phyloP scores from a whole-genome alignment of 1,140 invertebrate genomes.

The Melitaea cinxia region DNA sequence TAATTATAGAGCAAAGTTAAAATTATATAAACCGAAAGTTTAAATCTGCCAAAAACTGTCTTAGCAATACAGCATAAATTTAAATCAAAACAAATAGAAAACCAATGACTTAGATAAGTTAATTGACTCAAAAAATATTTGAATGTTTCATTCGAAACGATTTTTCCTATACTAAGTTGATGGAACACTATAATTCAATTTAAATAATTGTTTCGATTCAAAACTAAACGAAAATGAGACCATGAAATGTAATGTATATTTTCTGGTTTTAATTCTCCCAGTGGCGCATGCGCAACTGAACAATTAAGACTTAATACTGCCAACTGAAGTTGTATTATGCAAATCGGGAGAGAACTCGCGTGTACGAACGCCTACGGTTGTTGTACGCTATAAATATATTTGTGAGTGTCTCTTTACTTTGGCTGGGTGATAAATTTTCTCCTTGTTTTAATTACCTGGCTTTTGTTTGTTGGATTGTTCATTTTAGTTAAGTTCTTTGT shows the following conservation, averaged over 20 bases:
- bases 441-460: conserved; percentile 29
- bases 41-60: too few relatives aligned
- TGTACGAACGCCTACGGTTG: conserved; percentile 69
- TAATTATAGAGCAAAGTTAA: too few relatives aligned
- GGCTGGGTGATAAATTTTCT: conserved; percentile 32
- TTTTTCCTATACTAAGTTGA: too few relatives aligned
- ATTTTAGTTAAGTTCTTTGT: too few relatives aligned
- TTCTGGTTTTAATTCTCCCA: conserved; percentile 15
- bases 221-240: conserved; percentile 4
- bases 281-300: conserved; percentile 34
- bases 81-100: too few relatives aligned
- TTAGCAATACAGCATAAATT: too few relatives aligned
- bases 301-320: conserved; percentile 78
- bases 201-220: neutral
- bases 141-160: too few relatives aligned
- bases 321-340: conserved; percentile 77
- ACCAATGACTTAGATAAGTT: too few relatives aligned
- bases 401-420: conserved; percentile 28
- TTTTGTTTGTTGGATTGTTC: conserved; percentile 10
- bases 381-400: conserved; percentile 42
- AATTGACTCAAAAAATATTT: too few relatives aligned
- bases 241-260: conserved; percentile 16
- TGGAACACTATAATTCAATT: neutral
- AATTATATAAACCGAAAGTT: too few relatives aligned
- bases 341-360: conserved; percentile 65